phyloP scores from a whole-genome alignment of 2,113 vertebrate species.

The Ciconia boyciana region DNA sequence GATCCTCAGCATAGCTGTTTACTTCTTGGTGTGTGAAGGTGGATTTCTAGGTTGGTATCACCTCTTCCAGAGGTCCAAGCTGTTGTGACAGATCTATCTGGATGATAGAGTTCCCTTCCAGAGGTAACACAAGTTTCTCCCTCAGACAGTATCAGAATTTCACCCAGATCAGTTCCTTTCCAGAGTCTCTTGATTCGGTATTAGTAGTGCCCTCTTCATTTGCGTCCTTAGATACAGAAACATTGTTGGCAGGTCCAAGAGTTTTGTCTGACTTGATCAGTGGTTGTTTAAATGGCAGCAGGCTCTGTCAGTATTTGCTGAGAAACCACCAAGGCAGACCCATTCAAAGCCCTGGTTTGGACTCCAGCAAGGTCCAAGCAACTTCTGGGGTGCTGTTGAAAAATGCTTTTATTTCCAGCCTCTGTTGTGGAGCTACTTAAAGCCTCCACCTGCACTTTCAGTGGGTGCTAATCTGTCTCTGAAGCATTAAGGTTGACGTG shows the following conservation, averaged over 20 bases:
- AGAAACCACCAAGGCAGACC: background rate
- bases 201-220: background rate
- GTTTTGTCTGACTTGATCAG: background rate
- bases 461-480: background rate
- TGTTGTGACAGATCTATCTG: background rate
- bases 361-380: background rate
- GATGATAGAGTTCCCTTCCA: background rate
- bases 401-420: background rate
- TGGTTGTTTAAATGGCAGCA: background rate
- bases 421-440: background rate
- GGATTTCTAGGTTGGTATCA: background rate
- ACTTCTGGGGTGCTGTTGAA: background rate
- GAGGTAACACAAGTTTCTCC: background rate
- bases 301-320: background rate
- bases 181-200: background rate
- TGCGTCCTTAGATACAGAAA: background rate
- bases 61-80: background rate
- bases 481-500: background rate
- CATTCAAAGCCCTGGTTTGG: background rate
- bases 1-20: background rate
- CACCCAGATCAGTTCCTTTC: background rate
- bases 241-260: background rate
- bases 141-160: background rate
- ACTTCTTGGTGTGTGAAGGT: background rate
- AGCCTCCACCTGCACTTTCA: background rate